phyloP scores from a whole-genome alignment of 2,888 invertebrate genomes.

The Leptopterna dolabrata region DNA sequence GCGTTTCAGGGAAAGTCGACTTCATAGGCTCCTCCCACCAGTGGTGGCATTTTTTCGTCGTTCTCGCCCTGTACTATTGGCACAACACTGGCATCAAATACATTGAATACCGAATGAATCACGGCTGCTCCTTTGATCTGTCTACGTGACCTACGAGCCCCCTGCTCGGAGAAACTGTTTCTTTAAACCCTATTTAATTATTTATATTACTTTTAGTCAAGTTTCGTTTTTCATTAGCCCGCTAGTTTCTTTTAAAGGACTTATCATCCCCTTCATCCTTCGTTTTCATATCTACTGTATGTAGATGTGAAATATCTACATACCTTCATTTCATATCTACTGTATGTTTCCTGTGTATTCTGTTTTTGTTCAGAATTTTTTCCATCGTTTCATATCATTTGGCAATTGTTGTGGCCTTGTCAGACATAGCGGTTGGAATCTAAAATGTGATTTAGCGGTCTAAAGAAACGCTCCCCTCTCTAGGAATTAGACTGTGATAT shows the following conservation, averaged over 20 bases:
- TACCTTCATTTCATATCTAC: neutral
- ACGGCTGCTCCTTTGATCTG: slow-evolving; percentile 72
- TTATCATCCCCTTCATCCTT: neutral
- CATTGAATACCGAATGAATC: slow-evolving; percentile 82
- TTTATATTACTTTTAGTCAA: slow-evolving; percentile 22
- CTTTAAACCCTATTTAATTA: slow-evolving; percentile 19
- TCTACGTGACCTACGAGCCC: slow-evolving; percentile 55
- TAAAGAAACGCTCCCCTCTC: neutral
- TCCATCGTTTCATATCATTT: neutral
- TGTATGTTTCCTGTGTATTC: no score
- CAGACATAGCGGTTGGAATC: neutral
- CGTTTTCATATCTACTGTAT: neutral
- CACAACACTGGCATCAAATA: slow-evolving; percentile 88
- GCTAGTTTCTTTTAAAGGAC: slow-evolving; percentile 10
- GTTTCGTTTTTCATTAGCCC: neutral
- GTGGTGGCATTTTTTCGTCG: slow-evolving; percentile 95
- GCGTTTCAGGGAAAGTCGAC: slow-evolving; percentile 78
- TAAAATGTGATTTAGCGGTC: neutral
- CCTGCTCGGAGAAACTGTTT: neutral
- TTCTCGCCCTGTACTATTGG: slow-evolving; percentile 93
- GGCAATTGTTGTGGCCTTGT: neutral
- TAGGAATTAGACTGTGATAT: neutral
- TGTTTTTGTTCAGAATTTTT: neutral
- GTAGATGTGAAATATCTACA: neutral
- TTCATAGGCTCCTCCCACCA: slow-evolving; percentile 95